Evolutionary conservation across 2,888 invertebrate species (phyloP).

Genomic region (Phlogophora meticulosa): DNA sequence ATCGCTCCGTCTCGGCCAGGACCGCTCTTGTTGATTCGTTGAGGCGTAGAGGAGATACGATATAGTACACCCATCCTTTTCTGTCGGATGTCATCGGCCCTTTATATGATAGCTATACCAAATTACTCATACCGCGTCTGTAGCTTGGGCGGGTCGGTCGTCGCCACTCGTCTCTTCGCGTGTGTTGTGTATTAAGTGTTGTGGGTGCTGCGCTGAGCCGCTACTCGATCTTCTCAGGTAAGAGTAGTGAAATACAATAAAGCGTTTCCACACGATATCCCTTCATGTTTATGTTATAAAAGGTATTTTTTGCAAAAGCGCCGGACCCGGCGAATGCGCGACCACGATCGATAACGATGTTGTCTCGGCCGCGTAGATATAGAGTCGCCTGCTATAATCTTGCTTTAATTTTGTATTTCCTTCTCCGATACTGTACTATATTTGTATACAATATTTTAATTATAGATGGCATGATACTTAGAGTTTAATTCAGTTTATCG

Average conservation of each 20-base stretch:
- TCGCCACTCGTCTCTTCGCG: conserved; percentile 85
- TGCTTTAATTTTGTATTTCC: conserved; percentile 73
- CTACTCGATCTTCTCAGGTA: conserved; percentile 82
- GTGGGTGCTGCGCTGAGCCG: conserved; percentile 81
- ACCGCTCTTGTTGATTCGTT: conserved; percentile 67
- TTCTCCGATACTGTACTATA: conserved; percentile 67
- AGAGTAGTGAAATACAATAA: conserved; percentile 56
- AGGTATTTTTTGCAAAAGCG: conserved; percentile 71
- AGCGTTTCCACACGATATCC: conserved; percentile 34
- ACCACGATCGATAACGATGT: conserved; percentile 89
- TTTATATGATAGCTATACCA: conserved; percentile 77
- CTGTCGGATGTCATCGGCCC: conserved; percentile 85
- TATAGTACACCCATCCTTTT: conserved; percentile 70
- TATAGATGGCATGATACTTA: conserved; percentile 54
- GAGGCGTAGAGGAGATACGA: conserved; percentile 66
- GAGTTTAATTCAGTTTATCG: conserved; percentile 52
- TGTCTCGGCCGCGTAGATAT: conserved; percentile 80
- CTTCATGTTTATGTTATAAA: conserved; percentile 78
- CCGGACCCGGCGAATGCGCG: conserved; percentile 81
- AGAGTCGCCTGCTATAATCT: conserved; percentile 73
- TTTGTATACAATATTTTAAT: conserved; percentile 69
- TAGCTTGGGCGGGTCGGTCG: conserved; percentile 84
- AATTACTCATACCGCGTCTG: conserved; percentile 86
- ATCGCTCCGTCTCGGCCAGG: conserved; percentile 71
- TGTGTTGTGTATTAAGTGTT: conserved; percentile 86